phyloP scores from a whole-genome alignment of 2,113 vertebrate species.

The Dunckerocampus dactyliophorus region DNA sequence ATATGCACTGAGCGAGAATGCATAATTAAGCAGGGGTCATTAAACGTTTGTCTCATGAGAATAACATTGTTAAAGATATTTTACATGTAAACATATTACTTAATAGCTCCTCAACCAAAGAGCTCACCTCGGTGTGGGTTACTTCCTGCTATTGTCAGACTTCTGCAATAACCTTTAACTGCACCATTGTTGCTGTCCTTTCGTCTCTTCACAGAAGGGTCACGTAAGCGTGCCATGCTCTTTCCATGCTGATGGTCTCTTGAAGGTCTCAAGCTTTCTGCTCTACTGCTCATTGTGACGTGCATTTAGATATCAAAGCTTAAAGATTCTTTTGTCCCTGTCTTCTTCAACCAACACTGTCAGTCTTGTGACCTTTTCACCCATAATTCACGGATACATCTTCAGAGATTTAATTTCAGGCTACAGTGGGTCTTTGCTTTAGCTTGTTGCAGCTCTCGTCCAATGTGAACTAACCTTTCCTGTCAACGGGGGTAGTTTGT shows the following conservation, averaged over 20 bases:
- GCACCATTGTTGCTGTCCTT: conserved; percentile 6
- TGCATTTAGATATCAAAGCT: conserved; percentile 9
- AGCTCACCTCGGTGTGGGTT: too few species aligned
- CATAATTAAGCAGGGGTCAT: background rate
- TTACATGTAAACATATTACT: too few species aligned
- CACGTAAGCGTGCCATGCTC: conserved; percentile 52
- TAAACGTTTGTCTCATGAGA: background rate
- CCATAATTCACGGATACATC: background rate
- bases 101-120: too few species aligned
- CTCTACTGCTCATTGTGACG: conserved; percentile 27
- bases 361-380: conserved; percentile 3
- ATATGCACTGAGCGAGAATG: too few species aligned
- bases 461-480: conserved; percentile 21
- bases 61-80: background rate
- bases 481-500: conserved; percentile 14
- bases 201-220: conserved; percentile 59
- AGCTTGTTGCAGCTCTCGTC: background rate
- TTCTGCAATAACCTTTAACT: conserved; percentile 12
- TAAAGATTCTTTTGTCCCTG: background rate
- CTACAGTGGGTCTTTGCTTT: conserved; percentile 3
- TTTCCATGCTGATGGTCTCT: conserved; percentile 51
- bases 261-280: conserved; percentile 54
- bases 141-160: background rate
- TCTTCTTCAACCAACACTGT: conserved; percentile 1
- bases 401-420: too few species aligned